Evolutionary conservation across 53 echinoderm and acorn worm genomes (phyloP).

Genomic region (Echinometra lucunter): DNA sequence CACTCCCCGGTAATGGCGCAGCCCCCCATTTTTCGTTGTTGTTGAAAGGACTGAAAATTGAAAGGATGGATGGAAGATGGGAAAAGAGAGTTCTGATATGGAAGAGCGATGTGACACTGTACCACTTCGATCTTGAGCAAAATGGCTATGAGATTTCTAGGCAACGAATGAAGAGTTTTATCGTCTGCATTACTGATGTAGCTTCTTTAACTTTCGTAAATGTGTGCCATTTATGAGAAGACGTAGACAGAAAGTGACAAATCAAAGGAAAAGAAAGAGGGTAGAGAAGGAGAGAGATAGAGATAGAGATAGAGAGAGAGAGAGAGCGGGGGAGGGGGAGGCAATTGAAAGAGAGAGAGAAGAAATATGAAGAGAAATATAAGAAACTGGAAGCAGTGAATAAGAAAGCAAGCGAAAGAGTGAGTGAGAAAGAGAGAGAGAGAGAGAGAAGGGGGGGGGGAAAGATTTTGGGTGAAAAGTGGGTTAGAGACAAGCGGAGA

Average conservation of each 20-base stretch:
- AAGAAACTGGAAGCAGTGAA: not conserved
- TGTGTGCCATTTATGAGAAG: not conserved
- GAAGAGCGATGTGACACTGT: slow-evolving; percentile 41
- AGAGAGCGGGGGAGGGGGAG: not conserved
- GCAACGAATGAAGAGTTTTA: slow-evolving; percentile 2
- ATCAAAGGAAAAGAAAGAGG: not conserved
- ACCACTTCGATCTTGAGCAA: slow-evolving; percentile 19
- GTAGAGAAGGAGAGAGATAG: not conserved
- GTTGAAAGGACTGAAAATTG: slow-evolving; percentile 28
- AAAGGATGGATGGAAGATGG: not conserved
- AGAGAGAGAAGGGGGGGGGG: not conserved
- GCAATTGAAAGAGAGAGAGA: not conserved
- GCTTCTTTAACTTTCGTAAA: not conserved
- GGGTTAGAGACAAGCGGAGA: not conserved
- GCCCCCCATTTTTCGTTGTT: not conserved
- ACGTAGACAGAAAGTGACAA: not conserved
- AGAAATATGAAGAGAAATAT: not conserved
- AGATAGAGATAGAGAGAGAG: not conserved
- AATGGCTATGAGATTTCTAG: not conserved
- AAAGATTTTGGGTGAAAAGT: not conserved
- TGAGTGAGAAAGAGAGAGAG: not conserved
- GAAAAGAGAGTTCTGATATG: not conserved
- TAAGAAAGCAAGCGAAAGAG: not conserved
- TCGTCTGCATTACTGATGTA: not conserved
- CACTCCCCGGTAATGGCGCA: slow-evolving; percentile 21